These are phyloP conservation scores for Anas platyrhynchos DNA, from an alignment of 2,113 vertebrate species.

Conservation along the genomic window DNA sequence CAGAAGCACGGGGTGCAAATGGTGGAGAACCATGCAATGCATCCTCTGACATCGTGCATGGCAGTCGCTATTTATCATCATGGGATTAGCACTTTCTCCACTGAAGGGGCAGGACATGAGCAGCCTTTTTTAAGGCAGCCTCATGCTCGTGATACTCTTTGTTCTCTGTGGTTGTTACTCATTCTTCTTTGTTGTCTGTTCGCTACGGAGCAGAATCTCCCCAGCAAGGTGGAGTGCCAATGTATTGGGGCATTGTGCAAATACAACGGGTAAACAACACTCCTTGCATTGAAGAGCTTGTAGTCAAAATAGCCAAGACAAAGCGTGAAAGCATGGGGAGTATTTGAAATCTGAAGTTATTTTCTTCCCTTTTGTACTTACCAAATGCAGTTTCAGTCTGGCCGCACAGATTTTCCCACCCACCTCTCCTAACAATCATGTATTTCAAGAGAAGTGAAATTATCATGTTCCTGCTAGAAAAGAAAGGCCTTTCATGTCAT, in stretches of 20 bases:
- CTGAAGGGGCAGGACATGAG: background rate
- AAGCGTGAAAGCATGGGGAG: background rate
- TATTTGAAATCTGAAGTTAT: constrained; percentile 22
- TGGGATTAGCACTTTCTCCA: background rate
- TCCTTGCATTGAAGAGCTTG: background rate
- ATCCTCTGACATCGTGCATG: background rate
- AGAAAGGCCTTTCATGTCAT: background rate
- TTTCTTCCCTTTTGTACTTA: constrained; percentile 35
- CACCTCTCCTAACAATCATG: constrained; percentile 12
- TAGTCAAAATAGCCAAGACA: background rate
- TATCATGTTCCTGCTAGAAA: background rate
- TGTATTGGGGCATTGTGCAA: background rate
- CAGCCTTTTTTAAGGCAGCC: background rate
- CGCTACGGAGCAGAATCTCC: background rate
- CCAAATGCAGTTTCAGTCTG: constrained; percentile 32
- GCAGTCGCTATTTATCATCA: background rate
- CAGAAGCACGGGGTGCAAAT: background rate
- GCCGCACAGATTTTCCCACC: constrained; percentile 42
- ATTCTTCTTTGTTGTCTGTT: background rate
- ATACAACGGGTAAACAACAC: background rate
- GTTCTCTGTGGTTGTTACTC: background rate
- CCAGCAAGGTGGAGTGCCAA: background rate
- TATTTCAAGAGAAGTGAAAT: constrained; percentile 20
- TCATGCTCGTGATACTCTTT: background rate
- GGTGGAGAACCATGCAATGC: background rate